These are phyloP conservation scores for Caprella mutica DNA, from an alignment of 2,888 invertebrate species.

Conservation along the genomic window DNA sequence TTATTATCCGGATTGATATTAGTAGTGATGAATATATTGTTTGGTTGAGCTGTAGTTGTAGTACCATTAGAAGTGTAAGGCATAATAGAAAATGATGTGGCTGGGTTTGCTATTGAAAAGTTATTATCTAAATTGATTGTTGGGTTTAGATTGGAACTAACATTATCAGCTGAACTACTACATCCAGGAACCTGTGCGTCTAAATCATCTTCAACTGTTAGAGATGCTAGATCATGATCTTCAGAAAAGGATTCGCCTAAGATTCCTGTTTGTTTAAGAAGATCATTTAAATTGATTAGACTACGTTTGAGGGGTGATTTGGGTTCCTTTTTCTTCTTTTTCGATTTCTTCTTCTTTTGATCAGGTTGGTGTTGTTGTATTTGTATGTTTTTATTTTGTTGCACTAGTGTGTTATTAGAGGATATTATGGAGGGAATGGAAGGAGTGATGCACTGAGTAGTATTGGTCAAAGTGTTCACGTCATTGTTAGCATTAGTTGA, in stretches of 20 bases:
- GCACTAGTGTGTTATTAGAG: constrained; percentile 14
- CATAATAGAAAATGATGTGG: too few relatives aligned
- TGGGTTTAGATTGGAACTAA: too few relatives aligned
- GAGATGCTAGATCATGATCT: constrained; percentile 21
- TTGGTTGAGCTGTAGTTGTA: too few relatives aligned
- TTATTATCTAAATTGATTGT: too few relatives aligned
- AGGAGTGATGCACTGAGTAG: not conserved
- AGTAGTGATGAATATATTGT: too few relatives aligned
- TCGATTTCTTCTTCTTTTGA: constrained; percentile 29
- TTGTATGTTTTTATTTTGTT: too few relatives aligned
- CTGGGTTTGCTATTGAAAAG: too few relatives aligned
- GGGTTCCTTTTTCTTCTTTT: constrained; percentile 31
- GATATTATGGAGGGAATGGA: constrained; percentile 15
- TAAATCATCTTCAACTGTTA: constrained; percentile 23
- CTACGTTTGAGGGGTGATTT: constrained; percentile 25
- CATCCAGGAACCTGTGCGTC: too few relatives aligned
- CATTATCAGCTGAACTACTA: too few relatives aligned
- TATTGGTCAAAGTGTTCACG: not conserved
- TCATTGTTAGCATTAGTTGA: not conserved
- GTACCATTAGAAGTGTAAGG: too few relatives aligned
- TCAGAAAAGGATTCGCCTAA: constrained; percentile 27
- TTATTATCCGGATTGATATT: too few relatives aligned
- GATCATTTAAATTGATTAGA: constrained; percentile 31
- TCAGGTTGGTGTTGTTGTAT: too few relatives aligned
- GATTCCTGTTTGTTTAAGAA: constrained; percentile 31